phyloP scores from a whole-genome alignment of 2,797 vertebrate genomes.

The Botia kubotai region DNA sequence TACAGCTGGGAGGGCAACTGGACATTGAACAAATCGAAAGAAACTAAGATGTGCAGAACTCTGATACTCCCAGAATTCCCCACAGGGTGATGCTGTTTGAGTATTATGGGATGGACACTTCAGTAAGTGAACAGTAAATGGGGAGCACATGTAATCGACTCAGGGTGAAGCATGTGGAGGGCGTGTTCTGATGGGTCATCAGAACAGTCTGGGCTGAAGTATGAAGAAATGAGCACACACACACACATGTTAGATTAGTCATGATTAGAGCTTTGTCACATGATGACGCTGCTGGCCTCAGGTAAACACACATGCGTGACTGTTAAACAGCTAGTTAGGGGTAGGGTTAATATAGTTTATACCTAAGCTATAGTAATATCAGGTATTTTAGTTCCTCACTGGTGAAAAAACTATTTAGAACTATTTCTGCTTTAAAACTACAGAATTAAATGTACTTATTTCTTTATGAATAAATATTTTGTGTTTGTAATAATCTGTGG shows the following conservation, averaged over 20 bases:
- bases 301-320: constrained; percentile 38
- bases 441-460: constrained; percentile 79
- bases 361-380: constrained; percentile 60
- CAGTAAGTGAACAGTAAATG: constrained; percentile 54
- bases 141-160: constrained; percentile 31
- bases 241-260: not conserved
- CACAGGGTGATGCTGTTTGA: not conserved
- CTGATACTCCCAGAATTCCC: not conserved
- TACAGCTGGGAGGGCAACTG: constrained; percentile 88
- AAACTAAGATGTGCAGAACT: constrained; percentile 81
- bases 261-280: not conserved
- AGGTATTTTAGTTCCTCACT: constrained; percentile 65
- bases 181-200: not conserved
- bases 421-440: constrained; percentile 79
- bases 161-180: constrained; percentile 46
- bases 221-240: constrained; percentile 31
- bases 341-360: no score
- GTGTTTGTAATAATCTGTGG: constrained; percentile 57
- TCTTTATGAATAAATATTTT: constrained; percentile 81
- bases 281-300: constrained; percentile 9
- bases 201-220: not conserved
- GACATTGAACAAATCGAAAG: constrained; percentile 97
- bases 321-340: constrained; percentile 46
- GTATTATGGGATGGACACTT: constrained; percentile 53
- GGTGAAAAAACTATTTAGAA: constrained; percentile 72